Evolutionary conservation across 2,888 invertebrate species (phyloP), one percentile per base, ranked within the genome.

Genomic region (Cryptocephalus primarius): DNA sequence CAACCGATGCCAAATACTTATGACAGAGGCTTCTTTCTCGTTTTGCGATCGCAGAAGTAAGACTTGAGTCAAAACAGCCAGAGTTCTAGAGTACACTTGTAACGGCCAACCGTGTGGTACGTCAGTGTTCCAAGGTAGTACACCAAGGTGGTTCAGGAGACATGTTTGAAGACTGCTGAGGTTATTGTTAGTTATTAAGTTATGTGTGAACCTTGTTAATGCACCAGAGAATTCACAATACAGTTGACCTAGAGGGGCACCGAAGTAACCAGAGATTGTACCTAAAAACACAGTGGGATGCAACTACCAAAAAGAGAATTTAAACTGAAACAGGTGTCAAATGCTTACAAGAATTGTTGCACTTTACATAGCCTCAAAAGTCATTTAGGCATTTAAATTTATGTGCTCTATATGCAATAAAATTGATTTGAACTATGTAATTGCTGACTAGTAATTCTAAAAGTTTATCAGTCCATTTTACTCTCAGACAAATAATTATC

Each of bases 1-100:
- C 12, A 94, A 75, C 63, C 90, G 80, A 66, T 89, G 87, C 92
- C 95, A 94, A 65, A 95, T 91, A 43, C 86, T 84, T 38, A 93
- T 82, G 55, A 93, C 91, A 31, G 87, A 84, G 32, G 86, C 84
- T 73, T 95, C 94, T 58, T 90, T 88, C 60, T 92, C 91, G 42
- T 85, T 82, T 49, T 87, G 84, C 9, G 86, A 79, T 64, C 89
- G 85, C 54, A 84, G 73, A 12, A 94, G 69, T 33, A 94, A 72
- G 61, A 90, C 84, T 71, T 94, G 89, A 12, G 92, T 90, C 14
- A 95, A 78, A 60, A 82, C 89, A 53, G 79, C 88, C 58, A 80
- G 78, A 47, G 80, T 91, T 69, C 94, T 81, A 0, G 82, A 80
- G 62, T 82, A 82, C 4, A 88, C 83, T 58, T 84, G 83, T 43